Percentiles rank a stretch among this genome's conserved stretches.
Evolutionary conservation across 2,113 vertebrate genomes (phyloP).

Genomic region (Rhinogobius similis): DNA sequence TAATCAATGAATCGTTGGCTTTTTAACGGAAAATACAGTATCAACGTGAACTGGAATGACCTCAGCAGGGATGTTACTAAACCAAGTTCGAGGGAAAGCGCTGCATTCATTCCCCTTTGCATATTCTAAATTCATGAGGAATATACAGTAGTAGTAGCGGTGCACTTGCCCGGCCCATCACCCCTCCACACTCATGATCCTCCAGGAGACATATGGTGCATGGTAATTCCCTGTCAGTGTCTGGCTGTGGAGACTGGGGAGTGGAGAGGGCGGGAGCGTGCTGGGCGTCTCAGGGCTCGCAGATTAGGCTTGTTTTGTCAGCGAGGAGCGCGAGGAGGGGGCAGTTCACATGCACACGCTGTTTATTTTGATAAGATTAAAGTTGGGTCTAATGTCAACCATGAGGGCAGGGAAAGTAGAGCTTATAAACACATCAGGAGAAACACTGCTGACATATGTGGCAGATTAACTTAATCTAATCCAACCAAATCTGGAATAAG

Average conservation of each 20-base stretch:
- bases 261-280: background rate
- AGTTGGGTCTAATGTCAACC: constrained; percentile 52
- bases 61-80: constrained; percentile 13
- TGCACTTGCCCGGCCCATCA: background rate
- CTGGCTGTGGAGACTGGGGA: constrained; percentile 10
- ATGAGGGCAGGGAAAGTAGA: constrained; percentile 19
- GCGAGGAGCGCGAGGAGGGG: constrained; percentile 27
- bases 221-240: constrained; percentile 40
- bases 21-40: background rate
- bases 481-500: background rate
- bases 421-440: background rate
- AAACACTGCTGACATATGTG: constrained; percentile 9
- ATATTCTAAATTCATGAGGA: constrained; percentile 44
- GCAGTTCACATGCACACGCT: constrained; percentile 26
- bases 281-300: constrained; percentile 15
- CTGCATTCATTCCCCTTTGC: constrained; percentile 30
- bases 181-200: constrained; percentile 7
- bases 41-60: background rate
- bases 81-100: constrained; percentile 11
- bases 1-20: background rate
- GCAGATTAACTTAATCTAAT: constrained; percentile 23
- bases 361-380: constrained; percentile 41
- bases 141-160: constrained; percentile 3
- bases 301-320: constrained; percentile 64
- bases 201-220: constrained; percentile 43